phyloP scores from a whole-genome alignment of 2,888 invertebrate species.

The Caenorhabditis sp. region DNA sequence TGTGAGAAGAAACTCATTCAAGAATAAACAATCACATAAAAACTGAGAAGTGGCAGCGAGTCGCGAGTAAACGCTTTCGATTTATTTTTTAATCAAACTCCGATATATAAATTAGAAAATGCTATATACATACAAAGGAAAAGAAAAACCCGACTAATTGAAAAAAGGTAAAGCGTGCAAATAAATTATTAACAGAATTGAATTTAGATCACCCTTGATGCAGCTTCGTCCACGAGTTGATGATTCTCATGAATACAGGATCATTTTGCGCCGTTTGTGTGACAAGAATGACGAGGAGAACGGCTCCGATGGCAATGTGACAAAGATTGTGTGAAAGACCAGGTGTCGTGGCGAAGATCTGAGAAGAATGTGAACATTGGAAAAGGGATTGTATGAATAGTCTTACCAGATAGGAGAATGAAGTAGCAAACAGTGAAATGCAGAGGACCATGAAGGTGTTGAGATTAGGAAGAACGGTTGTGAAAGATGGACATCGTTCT shows the following conservation, averaged over 20 bases:
- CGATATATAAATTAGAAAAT: neutral
- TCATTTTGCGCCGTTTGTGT: constrained; percentile 67
- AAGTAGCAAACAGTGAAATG: constrained; percentile 67
- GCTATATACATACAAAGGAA: constrained; percentile 3
- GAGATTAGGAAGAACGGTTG: constrained; percentile 64
- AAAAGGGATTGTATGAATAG: neutral
- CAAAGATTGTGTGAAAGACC: constrained; percentile 76
- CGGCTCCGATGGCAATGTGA: constrained; percentile 79
- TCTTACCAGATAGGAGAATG: constrained; percentile 73
- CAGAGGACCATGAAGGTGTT: constrained; percentile 50
- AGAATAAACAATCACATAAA: constrained; percentile 57
- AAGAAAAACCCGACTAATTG: neutral
- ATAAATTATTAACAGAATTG: constrained; percentile 8
- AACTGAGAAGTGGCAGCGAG: neutral
- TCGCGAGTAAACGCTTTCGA: constrained; percentile 8
- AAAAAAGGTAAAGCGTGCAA: constrained; percentile 2
- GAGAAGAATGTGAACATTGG: constrained; percentile 12
- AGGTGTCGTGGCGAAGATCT: constrained; percentile 77
- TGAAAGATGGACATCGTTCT: constrained; percentile 58
- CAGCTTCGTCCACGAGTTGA: constrained; percentile 37
- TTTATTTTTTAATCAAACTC: constrained; percentile 15
- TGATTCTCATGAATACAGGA: constrained; percentile 40
- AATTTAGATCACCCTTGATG: constrained; percentile 39
- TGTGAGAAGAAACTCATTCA: constrained; percentile 43
- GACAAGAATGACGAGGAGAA: constrained; percentile 71